Evolutionary conservation across 2,113 vertebrate genomes (phyloP).

Genomic region (Muntiacus muntjak): DNA sequence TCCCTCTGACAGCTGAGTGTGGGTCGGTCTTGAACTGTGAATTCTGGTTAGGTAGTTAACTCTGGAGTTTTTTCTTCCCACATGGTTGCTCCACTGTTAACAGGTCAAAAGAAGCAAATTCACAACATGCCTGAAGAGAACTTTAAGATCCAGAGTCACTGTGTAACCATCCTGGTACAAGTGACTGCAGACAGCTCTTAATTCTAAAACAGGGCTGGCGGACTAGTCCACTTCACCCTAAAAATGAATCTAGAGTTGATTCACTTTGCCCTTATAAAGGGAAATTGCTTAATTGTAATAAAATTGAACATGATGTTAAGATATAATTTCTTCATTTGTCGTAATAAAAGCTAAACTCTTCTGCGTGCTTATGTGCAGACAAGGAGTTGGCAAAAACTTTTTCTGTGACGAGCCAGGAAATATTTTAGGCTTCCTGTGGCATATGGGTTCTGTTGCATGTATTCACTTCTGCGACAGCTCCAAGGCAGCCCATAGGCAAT

Average conservation of each 20-base stretch:
- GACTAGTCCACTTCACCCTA: background rate
- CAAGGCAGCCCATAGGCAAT: background rate
- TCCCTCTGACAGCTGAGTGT: background rate
- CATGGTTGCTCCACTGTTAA: rapidly evolving
- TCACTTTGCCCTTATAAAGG: background rate
- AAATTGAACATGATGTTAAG: background rate
- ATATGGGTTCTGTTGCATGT: background rate
- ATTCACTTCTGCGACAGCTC: background rate
- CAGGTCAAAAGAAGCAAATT: background rate
- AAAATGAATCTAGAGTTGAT: background rate
- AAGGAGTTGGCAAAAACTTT: background rate
- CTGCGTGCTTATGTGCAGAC: background rate
- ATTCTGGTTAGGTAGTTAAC: background rate
- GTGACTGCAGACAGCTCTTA: background rate
- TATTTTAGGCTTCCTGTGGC: background rate
- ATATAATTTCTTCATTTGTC: background rate
- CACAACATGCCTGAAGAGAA: background rate
- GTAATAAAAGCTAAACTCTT: background rate
- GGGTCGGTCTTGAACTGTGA: background rate
- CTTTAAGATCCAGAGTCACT: background rate
- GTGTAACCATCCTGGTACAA: background rate
- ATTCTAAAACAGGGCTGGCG: background rate
- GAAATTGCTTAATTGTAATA: background rate
- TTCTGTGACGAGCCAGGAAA: background rate
- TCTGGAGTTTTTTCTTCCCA: background rate